Evolutionary conservation across 2,888 invertebrate species (phyloP).

Genomic region (Drosophila leonis): DNA sequence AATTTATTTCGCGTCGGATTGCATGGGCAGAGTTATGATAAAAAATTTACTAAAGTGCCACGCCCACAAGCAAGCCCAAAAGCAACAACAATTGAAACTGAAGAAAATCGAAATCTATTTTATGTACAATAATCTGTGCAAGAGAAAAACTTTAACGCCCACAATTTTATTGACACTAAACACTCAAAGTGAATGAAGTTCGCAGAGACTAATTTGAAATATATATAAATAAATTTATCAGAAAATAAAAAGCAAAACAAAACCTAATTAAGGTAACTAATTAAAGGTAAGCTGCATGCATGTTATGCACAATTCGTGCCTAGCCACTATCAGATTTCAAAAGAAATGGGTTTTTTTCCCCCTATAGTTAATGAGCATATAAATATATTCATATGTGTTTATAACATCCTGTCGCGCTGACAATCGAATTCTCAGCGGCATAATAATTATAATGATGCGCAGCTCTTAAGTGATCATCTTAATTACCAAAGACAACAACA

Average conservation of each 20-base stretch:
- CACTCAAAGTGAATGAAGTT: slow-evolving; percentile 55
- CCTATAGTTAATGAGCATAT: slow-evolving; percentile 12
- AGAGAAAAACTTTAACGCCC: slow-evolving; percentile 80
- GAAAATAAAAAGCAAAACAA: neutral
- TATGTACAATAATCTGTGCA: slow-evolving; percentile 84
- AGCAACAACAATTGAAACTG: slow-evolving; percentile 71
- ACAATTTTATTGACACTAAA: slow-evolving; percentile 70
- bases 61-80: slow-evolving; percentile 50
- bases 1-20: slow-evolving; percentile 45
- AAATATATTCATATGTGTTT: slow-evolving; percentile 1
- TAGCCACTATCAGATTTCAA: slow-evolving; percentile 5
- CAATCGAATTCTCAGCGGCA: slow-evolving; percentile 35
- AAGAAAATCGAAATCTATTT: slow-evolving; percentile 83
- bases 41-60: slow-evolving; percentile 69
- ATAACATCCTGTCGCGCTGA: slow-evolving; percentile 33
- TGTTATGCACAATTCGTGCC: slow-evolving; percentile 12
- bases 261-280: neutral
- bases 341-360: slow-evolving; percentile 2
- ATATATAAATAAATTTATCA: neutral
- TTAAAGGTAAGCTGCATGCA: slow-evolving; percentile 21
- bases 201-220: slow-evolving; percentile 7
- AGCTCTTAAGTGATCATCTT: slow-evolving; percentile 49
- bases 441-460: slow-evolving; percentile 19
- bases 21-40: slow-evolving; percentile 84
- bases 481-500: slow-evolving; percentile 47